A percentile compares a stretch with the other conserved stretches of the same genome.
Conservation (phyloP, 2,797 vertebrate genomes). For the Malacoctenus gilli region DNA sequence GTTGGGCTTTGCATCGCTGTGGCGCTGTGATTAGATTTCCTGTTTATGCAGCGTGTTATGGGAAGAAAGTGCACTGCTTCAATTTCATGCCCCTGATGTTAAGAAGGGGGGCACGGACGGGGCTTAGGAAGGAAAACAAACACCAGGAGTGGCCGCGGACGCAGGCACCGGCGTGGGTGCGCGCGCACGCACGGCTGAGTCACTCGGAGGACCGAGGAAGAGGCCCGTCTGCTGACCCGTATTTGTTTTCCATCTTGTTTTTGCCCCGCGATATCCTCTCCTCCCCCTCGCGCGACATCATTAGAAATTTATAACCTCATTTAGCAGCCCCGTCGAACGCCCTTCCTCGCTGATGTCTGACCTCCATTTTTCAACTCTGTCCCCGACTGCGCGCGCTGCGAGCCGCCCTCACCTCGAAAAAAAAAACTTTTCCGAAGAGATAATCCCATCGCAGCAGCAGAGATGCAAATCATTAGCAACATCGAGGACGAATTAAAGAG, state of each 20-base stretch:
- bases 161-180: constrained; percentile 13
- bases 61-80: constrained; percentile 51
- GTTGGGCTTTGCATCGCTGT: constrained; percentile 52
- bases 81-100: constrained; percentile 49
- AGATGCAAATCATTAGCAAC: constrained; percentile 18
- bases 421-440: constrained; percentile 38
- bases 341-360: constrained; percentile 23
- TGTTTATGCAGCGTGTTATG: constrained; percentile 65
- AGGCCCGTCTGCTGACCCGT: too few relatives aligned
- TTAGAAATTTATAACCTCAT: constrained; percentile 53
- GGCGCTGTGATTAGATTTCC: constrained; percentile 71
- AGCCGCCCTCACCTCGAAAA: constrained; percentile 12
- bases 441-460: constrained; percentile 22
- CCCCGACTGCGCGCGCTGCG: constrained; percentile 10
- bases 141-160: constrained; percentile 25
- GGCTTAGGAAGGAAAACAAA: constrained; percentile 61
- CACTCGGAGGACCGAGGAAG: constrained; percentile 26
- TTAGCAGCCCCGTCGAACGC: constrained; percentile 23
- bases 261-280: not conserved
- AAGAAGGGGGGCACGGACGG: constrained; percentile 5
- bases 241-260: constrained; percentile 30
- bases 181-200: constrained; percentile 23
- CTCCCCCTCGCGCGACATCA: constrained; percentile 8
- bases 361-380: constrained; percentile 27
- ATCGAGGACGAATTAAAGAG: constrained; percentile 11